These are phyloP conservation scores for Hesperophylax magnus DNA, from an alignment of 1,140 invertebrate species.

Conservation along the genomic window DNA sequence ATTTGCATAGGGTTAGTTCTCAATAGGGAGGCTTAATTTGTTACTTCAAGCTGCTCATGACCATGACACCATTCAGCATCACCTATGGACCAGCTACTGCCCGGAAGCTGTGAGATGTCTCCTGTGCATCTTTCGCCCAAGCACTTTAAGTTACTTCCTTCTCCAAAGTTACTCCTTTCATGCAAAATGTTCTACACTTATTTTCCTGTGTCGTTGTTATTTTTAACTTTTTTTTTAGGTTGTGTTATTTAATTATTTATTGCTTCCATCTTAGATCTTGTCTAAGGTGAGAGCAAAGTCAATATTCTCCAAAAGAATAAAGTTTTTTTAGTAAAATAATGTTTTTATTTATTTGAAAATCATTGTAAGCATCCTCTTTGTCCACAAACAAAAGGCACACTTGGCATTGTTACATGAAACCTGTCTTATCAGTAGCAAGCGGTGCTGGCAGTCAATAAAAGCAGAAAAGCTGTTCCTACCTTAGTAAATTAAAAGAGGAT, in stretches of 20 bases:
- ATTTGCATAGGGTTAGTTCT: slow-evolving; percentile 10
- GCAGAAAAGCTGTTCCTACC: no score
- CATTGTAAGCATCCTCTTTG: not conserved
- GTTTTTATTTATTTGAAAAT: not conserved
- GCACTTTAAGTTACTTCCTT: not conserved
- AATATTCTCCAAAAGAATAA: slow-evolving; percentile 9
- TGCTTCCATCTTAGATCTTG: slow-evolving; percentile 28
- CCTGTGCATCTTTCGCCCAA: not conserved
- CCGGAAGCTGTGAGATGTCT: not conserved
- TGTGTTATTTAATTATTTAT: slow-evolving; percentile 31
- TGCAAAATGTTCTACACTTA: not conserved
- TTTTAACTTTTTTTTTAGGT: slow-evolving; percentile 35
- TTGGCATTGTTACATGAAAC: no score
- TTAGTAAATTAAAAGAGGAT: no score
- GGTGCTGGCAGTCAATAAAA: no score
- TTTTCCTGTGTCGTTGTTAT: slow-evolving; percentile 16
- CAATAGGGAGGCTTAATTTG: not conserved
- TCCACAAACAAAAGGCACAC: no score
- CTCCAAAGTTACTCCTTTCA: not conserved
- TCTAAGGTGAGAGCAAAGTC: slow-evolving; percentile 24
- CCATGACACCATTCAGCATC: not conserved
- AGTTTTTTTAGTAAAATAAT: slow-evolving; percentile 6
- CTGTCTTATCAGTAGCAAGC: no score
- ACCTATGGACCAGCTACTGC: not conserved
- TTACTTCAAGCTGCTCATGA: not conserved